Percentiles rank a stretch among this genome's conserved stretches.
These are phyloP conservation scores for Chanos chanos DNA, from an alignment of 2,797 vertebrate species.

Conservation along the genomic window DNA sequence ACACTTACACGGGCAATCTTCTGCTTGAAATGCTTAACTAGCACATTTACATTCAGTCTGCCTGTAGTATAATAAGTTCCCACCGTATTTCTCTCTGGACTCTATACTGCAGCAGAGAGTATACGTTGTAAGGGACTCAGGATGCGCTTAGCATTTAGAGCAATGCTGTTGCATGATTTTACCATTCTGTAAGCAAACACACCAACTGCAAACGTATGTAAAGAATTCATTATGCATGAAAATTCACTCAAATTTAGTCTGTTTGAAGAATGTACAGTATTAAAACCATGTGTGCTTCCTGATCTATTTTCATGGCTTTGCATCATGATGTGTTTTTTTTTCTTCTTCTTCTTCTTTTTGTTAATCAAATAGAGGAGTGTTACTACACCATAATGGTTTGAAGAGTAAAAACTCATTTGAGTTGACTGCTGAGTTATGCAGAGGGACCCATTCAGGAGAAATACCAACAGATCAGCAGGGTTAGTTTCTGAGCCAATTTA, in stretches of 20 bases:
- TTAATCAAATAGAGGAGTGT: background rate
- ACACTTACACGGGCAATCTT: background rate
- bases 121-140: background rate
- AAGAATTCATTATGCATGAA: too few relatives aligned
- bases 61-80: constrained; percentile 20
- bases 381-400: constrained; percentile 1
- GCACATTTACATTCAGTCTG: background rate
- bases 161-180: background rate
- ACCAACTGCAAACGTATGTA: too few relatives aligned
- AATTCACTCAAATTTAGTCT: background rate
- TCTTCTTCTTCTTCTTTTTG: background rate
- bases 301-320: too few relatives aligned
- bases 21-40: constrained; percentile 15
- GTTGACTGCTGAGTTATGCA: background rate
- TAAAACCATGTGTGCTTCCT: too few relatives aligned
- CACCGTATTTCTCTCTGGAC: constrained; percentile 2
- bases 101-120: background rate
- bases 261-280: too few relatives aligned
- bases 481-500: constrained; percentile 1
- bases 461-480: background rate
- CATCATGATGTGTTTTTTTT: background rate
- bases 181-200: too few relatives aligned
- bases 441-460: background rate
- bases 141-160: background rate
- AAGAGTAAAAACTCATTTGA: background rate